Conservation (phyloP, 2,888 invertebrate genomes). For the Drosophila leonis region DNA sequence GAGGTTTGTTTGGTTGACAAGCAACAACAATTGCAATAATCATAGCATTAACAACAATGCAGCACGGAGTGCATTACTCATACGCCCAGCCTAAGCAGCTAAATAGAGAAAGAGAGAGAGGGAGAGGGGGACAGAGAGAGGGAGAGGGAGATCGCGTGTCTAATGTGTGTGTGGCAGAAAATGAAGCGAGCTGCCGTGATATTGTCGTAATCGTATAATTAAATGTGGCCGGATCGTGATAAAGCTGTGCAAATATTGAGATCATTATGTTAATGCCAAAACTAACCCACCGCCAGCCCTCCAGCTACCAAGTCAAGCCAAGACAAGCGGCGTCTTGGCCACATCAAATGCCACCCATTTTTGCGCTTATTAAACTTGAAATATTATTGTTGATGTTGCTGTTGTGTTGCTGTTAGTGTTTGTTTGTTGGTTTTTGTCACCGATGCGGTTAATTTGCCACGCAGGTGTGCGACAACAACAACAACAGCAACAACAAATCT, state of each 20-base stretch:
- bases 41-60: conserved; percentile 47
- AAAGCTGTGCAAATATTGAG: conserved; percentile 79
- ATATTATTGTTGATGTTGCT: conserved; percentile 33
- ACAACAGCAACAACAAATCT: conserved; percentile 29
- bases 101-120: conserved; percentile 5
- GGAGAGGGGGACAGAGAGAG: conserved; percentile 1
- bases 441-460: conserved; percentile 67
- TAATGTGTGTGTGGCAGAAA: conserved; percentile 50
- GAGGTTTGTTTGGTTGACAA: conserved; percentile 23
- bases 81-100: conserved; percentile 57
- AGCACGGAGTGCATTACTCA: conserved; percentile 66
- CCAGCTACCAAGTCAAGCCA: conserved; percentile 18
- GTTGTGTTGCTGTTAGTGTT: not conserved
- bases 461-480: conserved; percentile 70
- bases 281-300: conserved; percentile 48
- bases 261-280: conserved; percentile 75
- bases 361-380: conserved; percentile 68
- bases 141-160: conserved; percentile 65
- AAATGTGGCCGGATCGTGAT: conserved; percentile 70
- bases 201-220: conserved; percentile 62
- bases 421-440: conserved; percentile 54
- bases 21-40: conserved; percentile 35
- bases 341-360: conserved; percentile 49
- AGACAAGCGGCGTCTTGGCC: conserved; percentile 26
- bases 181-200: conserved; percentile 37